Percentiles rank a stretch among this genome's conserved stretches.
Conservation (phyloP, 2,797 vertebrate genomes). For the Rhynchotus rufescens region DNA sequence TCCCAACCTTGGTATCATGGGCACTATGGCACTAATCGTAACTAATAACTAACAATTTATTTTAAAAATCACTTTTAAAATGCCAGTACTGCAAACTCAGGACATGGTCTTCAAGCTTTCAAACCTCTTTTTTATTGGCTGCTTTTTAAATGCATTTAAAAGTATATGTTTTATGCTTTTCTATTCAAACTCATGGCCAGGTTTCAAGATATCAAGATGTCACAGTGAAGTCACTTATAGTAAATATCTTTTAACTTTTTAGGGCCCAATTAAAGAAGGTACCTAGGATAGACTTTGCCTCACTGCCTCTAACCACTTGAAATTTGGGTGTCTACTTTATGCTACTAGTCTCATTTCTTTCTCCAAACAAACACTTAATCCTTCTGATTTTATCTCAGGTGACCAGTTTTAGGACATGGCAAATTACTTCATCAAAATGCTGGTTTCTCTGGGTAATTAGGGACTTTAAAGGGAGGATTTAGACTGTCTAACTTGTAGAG, state of each 20-base stretch:
- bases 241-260: not conserved
- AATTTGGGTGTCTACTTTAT: not conserved
- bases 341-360: not conserved
- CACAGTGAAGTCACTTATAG: not conserved
- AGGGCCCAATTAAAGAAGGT: not conserved
- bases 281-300: not conserved
- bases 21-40: not conserved
- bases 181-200: not conserved
- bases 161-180: not conserved
- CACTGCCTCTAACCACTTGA: not conserved
- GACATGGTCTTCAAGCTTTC: not conserved
- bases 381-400: not conserved
- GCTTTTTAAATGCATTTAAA: not conserved
- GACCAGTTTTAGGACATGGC: not conserved
- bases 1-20: not conserved
- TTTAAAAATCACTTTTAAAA: not conserved
- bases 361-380: not conserved
- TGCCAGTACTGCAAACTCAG: not conserved
- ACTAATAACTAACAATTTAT: not conserved
- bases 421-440: not conserved
- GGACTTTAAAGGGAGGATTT: not conserved
- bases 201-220: not conserved
- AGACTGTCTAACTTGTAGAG: not conserved
- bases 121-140: not conserved
- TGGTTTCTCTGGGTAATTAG: not conserved